phyloP scores from a whole-genome alignment of 2,113 vertebrate genomes.

The Hepsetus odoe region DNA sequence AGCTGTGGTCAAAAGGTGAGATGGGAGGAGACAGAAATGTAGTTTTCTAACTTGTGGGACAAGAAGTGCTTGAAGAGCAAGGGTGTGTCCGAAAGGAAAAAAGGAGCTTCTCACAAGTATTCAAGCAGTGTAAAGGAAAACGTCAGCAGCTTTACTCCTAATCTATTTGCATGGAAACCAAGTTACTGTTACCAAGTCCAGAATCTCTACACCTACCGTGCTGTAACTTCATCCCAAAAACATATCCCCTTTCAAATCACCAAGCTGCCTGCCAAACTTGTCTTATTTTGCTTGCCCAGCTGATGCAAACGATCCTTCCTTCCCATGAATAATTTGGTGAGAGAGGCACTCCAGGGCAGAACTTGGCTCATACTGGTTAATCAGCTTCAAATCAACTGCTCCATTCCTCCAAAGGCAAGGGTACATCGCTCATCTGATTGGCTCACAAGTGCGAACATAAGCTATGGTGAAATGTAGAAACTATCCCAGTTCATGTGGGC shows the following conservation, averaged over 20 bases:
- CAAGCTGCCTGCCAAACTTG: constrained; percentile 6
- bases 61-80: constrained; percentile 40
- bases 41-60: constrained; percentile 34
- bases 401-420: not conserved
- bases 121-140: not conserved
- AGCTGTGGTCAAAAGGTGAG: constrained; percentile 7
- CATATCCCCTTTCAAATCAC: constrained; percentile 13
- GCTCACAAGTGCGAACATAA: not conserved
- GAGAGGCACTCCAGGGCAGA: not conserved
- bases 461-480: not conserved
- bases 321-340: constrained; percentile 14
- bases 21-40: not conserved
- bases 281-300: constrained; percentile 5
- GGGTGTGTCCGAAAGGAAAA: constrained; percentile 38
- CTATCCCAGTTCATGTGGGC: not conserved
- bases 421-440: not conserved
- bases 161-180: not conserved
- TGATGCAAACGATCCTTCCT: constrained; percentile 15
- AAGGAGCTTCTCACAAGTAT: not conserved
- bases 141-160: not conserved
- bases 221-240: constrained; percentile 6
- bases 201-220: not conserved
- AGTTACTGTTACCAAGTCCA: constrained; percentile 13
- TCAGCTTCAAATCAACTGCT: not conserved
- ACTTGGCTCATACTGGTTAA: not conserved